These are phyloP conservation scores for Prionailurus bengalensis DNA, from an alignment of 2,113 vertebrate genomes.

Conservation along the genomic window DNA sequence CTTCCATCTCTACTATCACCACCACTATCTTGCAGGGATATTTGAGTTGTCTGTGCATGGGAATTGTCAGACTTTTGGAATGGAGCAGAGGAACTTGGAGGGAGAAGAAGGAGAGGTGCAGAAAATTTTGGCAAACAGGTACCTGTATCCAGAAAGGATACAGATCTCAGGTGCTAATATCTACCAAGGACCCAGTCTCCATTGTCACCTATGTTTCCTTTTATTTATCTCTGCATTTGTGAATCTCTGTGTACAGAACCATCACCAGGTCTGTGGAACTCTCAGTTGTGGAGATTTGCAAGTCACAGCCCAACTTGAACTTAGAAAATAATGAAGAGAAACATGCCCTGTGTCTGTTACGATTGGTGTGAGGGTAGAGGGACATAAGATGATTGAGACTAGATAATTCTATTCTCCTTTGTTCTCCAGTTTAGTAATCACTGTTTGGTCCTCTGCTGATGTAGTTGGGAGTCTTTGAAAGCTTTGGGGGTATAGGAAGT, in stretches of 20 bases:
- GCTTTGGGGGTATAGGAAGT: background rate
- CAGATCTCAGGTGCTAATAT: background rate
- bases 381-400: background rate
- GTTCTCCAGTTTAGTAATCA: conserved; percentile 38
- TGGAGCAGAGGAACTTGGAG: background rate
- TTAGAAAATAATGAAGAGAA: conserved; percentile 42
- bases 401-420: conserved; percentile 16
- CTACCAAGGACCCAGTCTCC: background rate
- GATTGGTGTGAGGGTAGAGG: conserved; percentile 37
- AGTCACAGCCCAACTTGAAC: conserved; percentile 10
- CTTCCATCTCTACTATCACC: background rate
- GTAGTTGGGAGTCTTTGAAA: conserved; percentile 3
- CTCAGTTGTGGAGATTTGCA: conserved; percentile 23
- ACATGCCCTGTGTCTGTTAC: background rate
- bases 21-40: background rate
- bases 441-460: background rate
- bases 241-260: background rate
- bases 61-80: conserved; percentile 30
- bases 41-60: conserved; percentile 41
- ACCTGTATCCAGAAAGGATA: background rate
- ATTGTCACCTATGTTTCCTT: background rate
- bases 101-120: background rate
- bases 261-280: background rate
- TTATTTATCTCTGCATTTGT: conserved; percentile 43
- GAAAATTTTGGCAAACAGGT: background rate